Evolutionary conservation across 2,888 invertebrate genomes (phyloP).

Genomic region (Frankliniella fusca): DNA sequence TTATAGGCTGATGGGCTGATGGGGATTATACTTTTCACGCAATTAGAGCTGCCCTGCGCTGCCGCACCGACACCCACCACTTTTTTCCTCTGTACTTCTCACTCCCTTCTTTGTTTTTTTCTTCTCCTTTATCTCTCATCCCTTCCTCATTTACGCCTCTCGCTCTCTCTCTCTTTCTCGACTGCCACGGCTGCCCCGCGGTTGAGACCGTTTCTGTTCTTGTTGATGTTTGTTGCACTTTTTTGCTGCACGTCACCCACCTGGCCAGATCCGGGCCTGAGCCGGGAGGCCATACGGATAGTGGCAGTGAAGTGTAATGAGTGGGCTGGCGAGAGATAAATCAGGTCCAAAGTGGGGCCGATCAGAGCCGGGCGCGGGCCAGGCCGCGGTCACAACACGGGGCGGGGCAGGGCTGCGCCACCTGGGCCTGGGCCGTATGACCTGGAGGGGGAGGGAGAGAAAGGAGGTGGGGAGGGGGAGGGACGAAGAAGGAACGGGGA

Average conservation of each 20-base stretch:
- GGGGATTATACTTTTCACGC: slow-evolving; percentile 22
- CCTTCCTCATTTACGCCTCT: neutral
- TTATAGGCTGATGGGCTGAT: slow-evolving; percentile 5
- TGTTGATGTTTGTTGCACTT: neutral
- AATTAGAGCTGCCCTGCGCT: neutral
- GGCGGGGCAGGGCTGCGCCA: too few relatives aligned
- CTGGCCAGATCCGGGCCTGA: slow-evolving; percentile 36
- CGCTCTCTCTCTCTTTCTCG: neutral
- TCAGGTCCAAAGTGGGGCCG: slow-evolving; percentile 45
- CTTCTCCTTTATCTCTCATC: neutral
- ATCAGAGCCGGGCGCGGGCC: neutral
- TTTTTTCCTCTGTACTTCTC: slow-evolving; percentile 25
- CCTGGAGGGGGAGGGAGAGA: neutral
- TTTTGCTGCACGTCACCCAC: slow-evolving; percentile 8
- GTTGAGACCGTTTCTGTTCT: neutral
- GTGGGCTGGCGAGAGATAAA: slow-evolving; percentile 48
- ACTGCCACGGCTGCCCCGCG: neutral
- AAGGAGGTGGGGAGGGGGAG: neutral
- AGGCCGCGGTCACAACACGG: neutral
- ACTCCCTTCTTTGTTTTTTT: slow-evolving; percentile 17
- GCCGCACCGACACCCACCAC: slow-evolving; percentile 4
- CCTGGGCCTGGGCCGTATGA: neutral
- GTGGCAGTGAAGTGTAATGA: slow-evolving; percentile 37
- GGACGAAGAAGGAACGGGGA: neutral
- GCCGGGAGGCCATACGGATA: too few relatives aligned